Conservation (phyloP, 2,888 invertebrate species). For the Smittia aterrima region DNA sequence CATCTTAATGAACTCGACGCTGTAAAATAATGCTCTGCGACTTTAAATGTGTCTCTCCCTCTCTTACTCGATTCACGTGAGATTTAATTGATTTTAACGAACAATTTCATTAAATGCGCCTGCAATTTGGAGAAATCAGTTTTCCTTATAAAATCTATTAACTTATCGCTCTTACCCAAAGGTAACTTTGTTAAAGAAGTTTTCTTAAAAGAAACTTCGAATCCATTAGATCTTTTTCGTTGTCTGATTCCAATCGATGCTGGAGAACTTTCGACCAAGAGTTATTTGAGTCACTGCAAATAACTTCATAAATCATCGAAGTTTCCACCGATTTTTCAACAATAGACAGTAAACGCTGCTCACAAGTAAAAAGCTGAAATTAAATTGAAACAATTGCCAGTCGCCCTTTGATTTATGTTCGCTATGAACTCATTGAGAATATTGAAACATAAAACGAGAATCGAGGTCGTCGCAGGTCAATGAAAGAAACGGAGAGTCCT, state of each 20-base stretch:
- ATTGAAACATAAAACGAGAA: constrained; percentile 22
- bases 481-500: background rate
- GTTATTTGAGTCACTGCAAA: background rate
- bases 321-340: background rate
- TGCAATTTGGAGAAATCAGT: background rate
- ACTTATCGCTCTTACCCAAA: no score
- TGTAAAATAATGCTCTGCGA: background rate
- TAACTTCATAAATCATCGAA: constrained; percentile 39
- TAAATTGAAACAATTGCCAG: constrained; percentile 37
- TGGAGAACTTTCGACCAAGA: background rate
- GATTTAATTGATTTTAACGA: constrained; percentile 13
- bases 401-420: constrained; percentile 4
- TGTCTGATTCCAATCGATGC: background rate
- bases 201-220: no score
- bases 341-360: background rate
- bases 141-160: background rate
- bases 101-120: constrained; percentile 9
- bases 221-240: background rate
- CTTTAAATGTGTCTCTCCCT: background rate
- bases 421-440: constrained; percentile 17
- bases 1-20: constrained; percentile 38
- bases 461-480: constrained; percentile 1
- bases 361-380: constrained; percentile 26
- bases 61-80: background rate
- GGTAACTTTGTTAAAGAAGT: no score